Evolutionary conservation across 1,140 invertebrate genomes (phyloP), one percentile per base, ranked within the genome.

Genomic region (Euglossa dilemma): DNA sequence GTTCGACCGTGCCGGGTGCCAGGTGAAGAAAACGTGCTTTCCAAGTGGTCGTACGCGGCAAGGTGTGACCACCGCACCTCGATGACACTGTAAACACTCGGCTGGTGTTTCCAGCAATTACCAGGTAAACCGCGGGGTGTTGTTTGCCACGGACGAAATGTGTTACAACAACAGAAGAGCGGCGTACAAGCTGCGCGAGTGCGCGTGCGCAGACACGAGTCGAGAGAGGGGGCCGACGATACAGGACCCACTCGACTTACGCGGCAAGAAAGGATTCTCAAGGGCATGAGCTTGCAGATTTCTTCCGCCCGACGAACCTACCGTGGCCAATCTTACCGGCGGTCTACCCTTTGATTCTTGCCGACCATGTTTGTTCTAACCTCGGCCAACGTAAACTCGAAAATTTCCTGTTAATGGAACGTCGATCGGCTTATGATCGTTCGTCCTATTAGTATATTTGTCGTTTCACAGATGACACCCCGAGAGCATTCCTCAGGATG

Each of bases 41-140:
- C 81, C 64, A 85, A 85, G 83, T 73, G 80, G 74, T 81, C 76
- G 74, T 50, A 28, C 45, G 77, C 56, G 59, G 70, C 80, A 85
- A 93, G 91, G 91, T 92, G 92, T 91, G 91, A 92, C 87, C 67
- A 92, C 88, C 76, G 78, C 28, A 76, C 90, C 85, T 92, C 89
- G 89, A 93, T 92, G 92, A 93, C 91, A 93, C 86, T 91, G 92
- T 91, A 92, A 93, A 93, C 90, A 93, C 90, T 92, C 84, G 87
- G 47, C 14, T 63, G 88, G 89, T 92, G 92, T 93, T 93, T 93
- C 87, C 88, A 91, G 91, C 91, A 93, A 93, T 93, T 93, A 93
- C 91, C 84, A 85, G 85, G 80, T 71, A 89, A 90, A 90, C 79
- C 82, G 59, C 43, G 81, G 75, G 47, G 74, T 70, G 67, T 84